Conservation (phyloP, 2,113 vertebrate species). For the Mellivora capensis region DNA sequence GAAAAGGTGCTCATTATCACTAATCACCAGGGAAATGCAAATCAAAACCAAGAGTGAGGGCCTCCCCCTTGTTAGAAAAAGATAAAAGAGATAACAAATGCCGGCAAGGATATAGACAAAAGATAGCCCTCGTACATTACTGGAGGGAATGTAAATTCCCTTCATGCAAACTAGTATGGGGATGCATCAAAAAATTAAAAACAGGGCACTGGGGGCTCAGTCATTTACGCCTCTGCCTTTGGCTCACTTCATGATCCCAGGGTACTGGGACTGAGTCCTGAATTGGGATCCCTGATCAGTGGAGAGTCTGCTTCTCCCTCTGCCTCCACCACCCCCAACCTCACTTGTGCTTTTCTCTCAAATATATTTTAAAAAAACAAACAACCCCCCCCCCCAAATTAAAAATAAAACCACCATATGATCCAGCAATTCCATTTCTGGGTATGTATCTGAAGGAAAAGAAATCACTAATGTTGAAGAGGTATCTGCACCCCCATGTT, state of each 20-base stretch:
- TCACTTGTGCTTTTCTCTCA: no score
- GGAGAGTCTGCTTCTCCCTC: no score
- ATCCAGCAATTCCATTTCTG: background rate
- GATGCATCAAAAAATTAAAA: background rate
- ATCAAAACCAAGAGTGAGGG: background rate
- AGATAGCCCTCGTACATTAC: background rate
- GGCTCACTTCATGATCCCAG: no score
- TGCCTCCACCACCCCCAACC: no score
- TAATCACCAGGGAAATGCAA: background rate
- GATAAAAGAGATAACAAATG: background rate
- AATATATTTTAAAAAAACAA: no score
- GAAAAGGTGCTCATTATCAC: background rate
- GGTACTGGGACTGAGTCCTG: no score
- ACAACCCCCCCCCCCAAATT: background rate
- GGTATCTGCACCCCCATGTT: background rate
- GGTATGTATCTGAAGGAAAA: background rate
- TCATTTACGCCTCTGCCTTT: no score
- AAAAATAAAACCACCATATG: background rate
- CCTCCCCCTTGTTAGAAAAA: background rate
- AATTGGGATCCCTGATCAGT: no score
- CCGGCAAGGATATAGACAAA: background rate
- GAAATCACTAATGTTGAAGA: background rate
- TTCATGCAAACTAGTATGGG: background rate
- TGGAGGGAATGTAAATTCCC: background rate
- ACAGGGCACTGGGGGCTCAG: background rate